Evolutionary conservation across 2,888 invertebrate species (phyloP).

Genomic region (Plemyria rubiginata): DNA sequence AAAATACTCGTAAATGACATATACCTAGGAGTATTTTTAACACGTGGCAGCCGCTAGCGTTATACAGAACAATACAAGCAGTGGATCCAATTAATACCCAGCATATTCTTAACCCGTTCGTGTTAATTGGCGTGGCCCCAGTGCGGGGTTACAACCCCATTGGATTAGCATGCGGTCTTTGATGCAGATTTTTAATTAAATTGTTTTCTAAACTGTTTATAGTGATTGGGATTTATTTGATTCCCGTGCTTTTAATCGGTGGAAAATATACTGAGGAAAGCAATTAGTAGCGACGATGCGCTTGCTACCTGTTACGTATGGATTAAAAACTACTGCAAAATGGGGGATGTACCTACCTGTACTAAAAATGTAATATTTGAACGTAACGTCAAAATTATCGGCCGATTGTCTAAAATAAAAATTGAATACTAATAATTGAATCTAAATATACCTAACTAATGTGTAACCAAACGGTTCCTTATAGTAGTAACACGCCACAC

Average conservation of each 20-base stretch:
- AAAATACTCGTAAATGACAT: constrained; percentile 2
- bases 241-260: neutral
- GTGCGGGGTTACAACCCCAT: constrained; percentile 24
- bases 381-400: too few species aligned
- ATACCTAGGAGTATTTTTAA: constrained; percentile 6
- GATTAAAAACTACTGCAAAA: too few species aligned
- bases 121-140: constrained; percentile 50
- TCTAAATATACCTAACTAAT: too few species aligned
- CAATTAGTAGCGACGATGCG: too few species aligned
- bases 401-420: too few species aligned
- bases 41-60: constrained; percentile 10
- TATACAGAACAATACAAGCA: constrained; percentile 19
- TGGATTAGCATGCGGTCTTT: constrained; percentile 20
- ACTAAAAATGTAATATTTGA: too few species aligned
- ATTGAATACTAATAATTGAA: too few species aligned
- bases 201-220: constrained; percentile 8
- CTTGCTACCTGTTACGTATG: too few species aligned
- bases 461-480: too few species aligned
- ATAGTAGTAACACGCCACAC: too few species aligned
- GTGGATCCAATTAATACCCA: constrained; percentile 30
- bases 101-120: constrained; percentile 30
- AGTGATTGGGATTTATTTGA: neutral
- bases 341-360: too few species aligned
- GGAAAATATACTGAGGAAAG: neutral
- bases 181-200: constrained; percentile 11